A percentile compares a stretch with the other conserved stretches of the same genome.
Evolutionary conservation across 2,113 vertebrate genomes (phyloP).

Genomic region (Mellivora capensis): DNA sequence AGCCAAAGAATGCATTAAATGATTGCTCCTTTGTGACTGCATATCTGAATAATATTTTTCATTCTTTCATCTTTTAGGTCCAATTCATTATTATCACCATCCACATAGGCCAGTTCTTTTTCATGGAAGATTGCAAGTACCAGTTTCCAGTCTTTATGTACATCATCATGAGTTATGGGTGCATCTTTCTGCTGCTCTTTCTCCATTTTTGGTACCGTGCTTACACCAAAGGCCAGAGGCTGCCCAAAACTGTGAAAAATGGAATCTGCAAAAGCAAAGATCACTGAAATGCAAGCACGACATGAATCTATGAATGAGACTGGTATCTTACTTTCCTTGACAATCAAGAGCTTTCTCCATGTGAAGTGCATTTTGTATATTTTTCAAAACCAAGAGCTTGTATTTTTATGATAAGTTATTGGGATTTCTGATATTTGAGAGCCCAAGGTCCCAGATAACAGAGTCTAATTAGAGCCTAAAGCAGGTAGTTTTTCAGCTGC

Average conservation of each 20-base stretch:
- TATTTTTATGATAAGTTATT: constrained; percentile 86
- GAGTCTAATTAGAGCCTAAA: constrained; percentile 4
- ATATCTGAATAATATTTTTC: constrained; percentile 20
- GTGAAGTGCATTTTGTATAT: constrained; percentile 80
- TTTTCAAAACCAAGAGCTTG: constrained; percentile 81
- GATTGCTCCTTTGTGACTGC: constrained; percentile 17
- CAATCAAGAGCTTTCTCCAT: constrained; percentile 80
- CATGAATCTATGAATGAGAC: constrained; percentile 29
- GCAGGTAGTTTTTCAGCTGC: constrained; percentile 40
- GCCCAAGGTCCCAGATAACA: neutral
- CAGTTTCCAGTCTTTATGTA: constrained; percentile 94
- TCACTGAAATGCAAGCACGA: constrained; percentile 80
- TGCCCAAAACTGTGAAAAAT: constrained; percentile 88
- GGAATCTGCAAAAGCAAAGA: constrained; percentile 84
- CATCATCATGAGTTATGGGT: constrained; percentile 91
- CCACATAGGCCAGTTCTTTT: constrained; percentile 94
- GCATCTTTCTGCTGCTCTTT: constrained; percentile 93
- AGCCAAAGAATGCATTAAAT: neutral
- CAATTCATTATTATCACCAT: constrained; percentile 92
- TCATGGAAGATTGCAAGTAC: constrained; percentile 93
- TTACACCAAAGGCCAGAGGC: constrained; percentile 94
- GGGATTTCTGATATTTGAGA: constrained; percentile 72
- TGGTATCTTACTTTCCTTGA: constrained; percentile 78
- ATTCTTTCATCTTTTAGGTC: constrained; percentile 84
- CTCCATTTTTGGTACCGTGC: constrained; percentile 98